A percentile compares a stretch with the other conserved stretches of the same genome.
Evolutionary conservation across 2,888 invertebrate genomes (phyloP).

Genomic region (Sarcophaga subvicina): DNA sequence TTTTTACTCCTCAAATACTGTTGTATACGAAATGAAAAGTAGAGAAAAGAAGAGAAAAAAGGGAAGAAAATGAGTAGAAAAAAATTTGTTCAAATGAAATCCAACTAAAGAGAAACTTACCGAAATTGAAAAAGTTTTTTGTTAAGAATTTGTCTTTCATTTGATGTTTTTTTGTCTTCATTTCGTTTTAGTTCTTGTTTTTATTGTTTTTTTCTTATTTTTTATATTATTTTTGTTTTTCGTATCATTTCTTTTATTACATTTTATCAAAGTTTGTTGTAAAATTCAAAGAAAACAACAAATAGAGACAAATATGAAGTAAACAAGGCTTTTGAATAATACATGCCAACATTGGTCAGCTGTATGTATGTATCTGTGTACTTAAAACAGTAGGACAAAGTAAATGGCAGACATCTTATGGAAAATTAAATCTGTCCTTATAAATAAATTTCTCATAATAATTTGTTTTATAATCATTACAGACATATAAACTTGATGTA

Average conservation of each 20-base stretch:
- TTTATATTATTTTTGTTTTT: background rate
- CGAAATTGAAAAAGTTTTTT: constrained; percentile 67
- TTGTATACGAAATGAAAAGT: background rate
- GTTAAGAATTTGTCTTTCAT: constrained; percentile 63
- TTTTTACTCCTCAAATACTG: background rate
- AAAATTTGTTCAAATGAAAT: constrained; percentile 47
- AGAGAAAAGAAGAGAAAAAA: background rate
- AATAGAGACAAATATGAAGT: constrained; percentile 22
- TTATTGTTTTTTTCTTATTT: constrained; percentile 26
- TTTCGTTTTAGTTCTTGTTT: constrained; percentile 20
- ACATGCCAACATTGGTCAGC: background rate
- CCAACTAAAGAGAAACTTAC: constrained; percentile 58
- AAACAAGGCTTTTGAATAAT: constrained; percentile 25
- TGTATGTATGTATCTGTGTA: too few species aligned
- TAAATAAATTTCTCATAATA: background rate
- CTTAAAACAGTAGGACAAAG: background rate
- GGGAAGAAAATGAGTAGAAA: background rate
- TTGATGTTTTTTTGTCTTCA: constrained; percentile 35
- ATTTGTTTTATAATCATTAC: background rate
- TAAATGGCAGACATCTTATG: background rate
- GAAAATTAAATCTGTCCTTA: background rate
- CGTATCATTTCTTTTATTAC: constrained; percentile 13
- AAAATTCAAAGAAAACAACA: constrained; percentile 4
- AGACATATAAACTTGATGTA: background rate
- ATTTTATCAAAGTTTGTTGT: constrained; percentile 34